Base-by-base conservation (phyloP, 2,888 invertebrate species). In the Aphodius granarius region DNA sequence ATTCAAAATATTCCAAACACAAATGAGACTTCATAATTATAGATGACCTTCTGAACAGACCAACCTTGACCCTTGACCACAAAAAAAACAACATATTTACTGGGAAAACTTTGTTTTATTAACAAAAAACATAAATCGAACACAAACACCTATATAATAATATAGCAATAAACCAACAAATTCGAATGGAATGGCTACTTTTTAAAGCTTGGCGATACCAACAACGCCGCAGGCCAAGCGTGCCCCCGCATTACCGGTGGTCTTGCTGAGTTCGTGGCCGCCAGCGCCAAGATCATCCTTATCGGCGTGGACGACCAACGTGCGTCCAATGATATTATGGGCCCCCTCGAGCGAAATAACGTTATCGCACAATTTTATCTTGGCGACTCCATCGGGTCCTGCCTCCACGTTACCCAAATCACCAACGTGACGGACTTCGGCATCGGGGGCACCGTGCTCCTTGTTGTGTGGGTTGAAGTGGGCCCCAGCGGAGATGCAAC, bases 161-260 rank as follows among this genome's bases (percentile, higher is more conserved):
- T 43, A 43, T 6, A 43, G 13, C n/a, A 43, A 43, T 6, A 43
- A 43, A 43, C 6, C 43, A 23, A 23, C 23, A 43, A 43, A 9
- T 43, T 13, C 9, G 1, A 43, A 43, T 43, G 43, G 43, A 43
- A 43, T 43, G 43, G 43, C 43, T 43, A 9, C 43, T 13, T 6
- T 83, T 84, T 86, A 86, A 75, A 84, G 79, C 81, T 89, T 89
- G 63, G 91, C 87, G 76, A 95, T 88, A 65, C 97, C 97, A 86
- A 97, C 95, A 77, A 97, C 95, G 9, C 96, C 97, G 84, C 97
- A 97, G 64, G 95, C 96, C 79, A 95, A 89, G 80, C 98, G 93
- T 17, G 92, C 95, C 2, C 98, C 98, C 73, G 98, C 97, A 87
- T 98, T 97, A 75, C 98, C 98, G 15, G 98, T 98, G 3, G 94